These are phyloP conservation scores for Phalanger gymnotis DNA, from an alignment of 2,797 vertebrate species.

Conservation along the genomic window DNA sequence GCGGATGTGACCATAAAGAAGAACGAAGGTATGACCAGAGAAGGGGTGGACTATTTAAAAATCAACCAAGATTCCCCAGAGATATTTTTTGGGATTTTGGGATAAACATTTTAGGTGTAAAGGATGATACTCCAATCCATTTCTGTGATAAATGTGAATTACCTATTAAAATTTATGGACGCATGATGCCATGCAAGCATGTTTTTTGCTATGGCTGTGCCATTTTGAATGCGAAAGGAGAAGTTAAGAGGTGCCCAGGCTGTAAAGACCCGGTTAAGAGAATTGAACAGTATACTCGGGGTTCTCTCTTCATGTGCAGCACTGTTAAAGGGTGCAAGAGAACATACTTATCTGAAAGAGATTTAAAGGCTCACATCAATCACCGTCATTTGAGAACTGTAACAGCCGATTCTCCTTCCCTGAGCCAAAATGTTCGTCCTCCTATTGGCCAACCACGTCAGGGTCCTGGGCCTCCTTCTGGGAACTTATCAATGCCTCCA, in stretches of 20 bases:
- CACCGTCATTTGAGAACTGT: constrained; percentile 89
- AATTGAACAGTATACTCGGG: not conserved
- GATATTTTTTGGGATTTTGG: not conserved
- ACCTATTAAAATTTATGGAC: constrained; percentile 33
- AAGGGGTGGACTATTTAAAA: constrained; percentile 88
- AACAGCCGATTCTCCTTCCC: constrained; percentile 84
- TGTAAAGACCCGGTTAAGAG: constrained; percentile 33
- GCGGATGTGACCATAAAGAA: constrained; percentile 90
- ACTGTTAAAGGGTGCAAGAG: constrained; percentile 85
- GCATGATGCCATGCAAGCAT: constrained; percentile 51
- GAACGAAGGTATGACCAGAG: constrained; percentile 91
- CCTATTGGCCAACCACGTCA: constrained; percentile 85
- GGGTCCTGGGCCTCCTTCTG: constrained; percentile 82
- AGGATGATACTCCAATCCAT: not conserved
- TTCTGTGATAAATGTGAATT: constrained; percentile 71
- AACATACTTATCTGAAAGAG: constrained; percentile 92
- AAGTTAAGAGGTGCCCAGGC: not conserved
- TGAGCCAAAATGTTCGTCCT: constrained; percentile 86
- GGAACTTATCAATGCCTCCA: constrained; percentile 82
- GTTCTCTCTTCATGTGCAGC: constrained; percentile 74
- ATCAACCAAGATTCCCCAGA: constrained; percentile 84
- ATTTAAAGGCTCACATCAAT: constrained; percentile 92
- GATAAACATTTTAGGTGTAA: constrained; percentile 32
- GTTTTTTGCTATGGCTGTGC: constrained; percentile 61
- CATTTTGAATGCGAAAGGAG: not conserved